phyloP scores from a whole-genome alignment of 2,888 invertebrate species.

The Luperina testacea region DNA sequence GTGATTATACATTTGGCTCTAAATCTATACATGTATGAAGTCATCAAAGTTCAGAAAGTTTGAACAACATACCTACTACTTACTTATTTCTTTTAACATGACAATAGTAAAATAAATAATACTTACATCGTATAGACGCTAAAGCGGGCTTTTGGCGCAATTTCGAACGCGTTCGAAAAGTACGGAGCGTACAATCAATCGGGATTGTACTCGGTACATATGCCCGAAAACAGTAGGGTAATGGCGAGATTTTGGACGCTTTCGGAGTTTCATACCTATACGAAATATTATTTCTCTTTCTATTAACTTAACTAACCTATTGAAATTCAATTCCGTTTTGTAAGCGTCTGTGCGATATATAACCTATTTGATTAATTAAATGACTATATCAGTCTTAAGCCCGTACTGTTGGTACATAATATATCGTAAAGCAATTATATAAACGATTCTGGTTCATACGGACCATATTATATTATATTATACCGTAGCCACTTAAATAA shows the following conservation, averaged over 20 bases:
- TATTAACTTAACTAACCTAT: constrained; percentile 13
- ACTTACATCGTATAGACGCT: neutral
- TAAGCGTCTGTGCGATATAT: constrained; percentile 47
- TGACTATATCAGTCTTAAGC: constrained; percentile 63
- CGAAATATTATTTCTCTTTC: constrained; percentile 3
- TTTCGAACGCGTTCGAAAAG: neutral
- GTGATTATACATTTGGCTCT: constrained; percentile 34
- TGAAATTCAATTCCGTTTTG: constrained; percentile 59
- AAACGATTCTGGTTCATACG: constrained; percentile 18
- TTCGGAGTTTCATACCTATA: constrained; percentile 3
- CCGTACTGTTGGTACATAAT: constrained; percentile 49
- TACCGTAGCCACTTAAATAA: constrained; percentile 15
- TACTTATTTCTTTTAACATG: constrained; percentile 10
- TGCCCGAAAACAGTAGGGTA: too few relatives aligned
- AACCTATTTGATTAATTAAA: constrained; percentile 53
- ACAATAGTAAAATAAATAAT: constrained; percentile 10
- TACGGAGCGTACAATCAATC: neutral
- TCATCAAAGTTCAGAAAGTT: constrained; percentile 39
- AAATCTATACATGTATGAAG: constrained; percentile 30
- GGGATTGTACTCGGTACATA: too few relatives aligned
- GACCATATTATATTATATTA: neutral
- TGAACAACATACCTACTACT: constrained; percentile 34
- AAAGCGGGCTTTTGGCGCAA: neutral
- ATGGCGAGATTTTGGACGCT: neutral
- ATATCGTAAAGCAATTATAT: constrained; percentile 48